Conservation (phyloP, 2,113 vertebrate species). For the Lathamus discolor region DNA sequence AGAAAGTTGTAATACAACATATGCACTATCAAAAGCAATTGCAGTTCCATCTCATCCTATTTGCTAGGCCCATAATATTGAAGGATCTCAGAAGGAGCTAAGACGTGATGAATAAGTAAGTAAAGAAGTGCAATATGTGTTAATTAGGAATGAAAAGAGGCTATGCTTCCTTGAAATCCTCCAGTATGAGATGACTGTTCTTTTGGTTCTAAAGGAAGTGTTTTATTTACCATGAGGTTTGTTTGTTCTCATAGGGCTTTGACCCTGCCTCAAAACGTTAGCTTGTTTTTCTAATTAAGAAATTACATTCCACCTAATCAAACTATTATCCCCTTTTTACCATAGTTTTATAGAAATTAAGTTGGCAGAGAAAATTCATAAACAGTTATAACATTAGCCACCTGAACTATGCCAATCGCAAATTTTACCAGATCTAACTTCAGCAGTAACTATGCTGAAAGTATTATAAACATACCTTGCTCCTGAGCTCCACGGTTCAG, state of each 20-base stretch:
- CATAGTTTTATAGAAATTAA: neutral
- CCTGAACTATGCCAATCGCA: neutral
- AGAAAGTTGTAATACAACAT: neutral
- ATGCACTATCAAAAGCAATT: neutral
- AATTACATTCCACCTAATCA: neutral
- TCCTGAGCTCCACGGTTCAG: slow-evolving; percentile 54
- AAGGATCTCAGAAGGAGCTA: neutral
- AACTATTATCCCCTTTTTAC: neutral
- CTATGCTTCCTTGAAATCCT: neutral
- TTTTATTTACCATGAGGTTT: neutral
- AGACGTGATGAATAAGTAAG: neutral
- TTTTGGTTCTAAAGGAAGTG: neutral
- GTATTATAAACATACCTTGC: slow-evolving; percentile 45
- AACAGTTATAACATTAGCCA: neutral
- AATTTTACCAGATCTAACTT: neutral
- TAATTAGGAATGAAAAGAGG: neutral
- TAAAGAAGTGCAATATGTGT: neutral
- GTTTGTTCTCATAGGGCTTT: neutral
- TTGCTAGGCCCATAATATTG: neutral
- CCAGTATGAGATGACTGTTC: neutral
- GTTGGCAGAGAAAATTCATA: neutral
- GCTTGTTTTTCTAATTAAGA: neutral
- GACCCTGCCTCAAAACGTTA: neutral
- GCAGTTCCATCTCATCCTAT: neutral
- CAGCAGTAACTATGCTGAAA: neutral